Conservation (phyloP, 2,113 vertebrate genomes). For the Dryoscopus gambensis region DNA sequence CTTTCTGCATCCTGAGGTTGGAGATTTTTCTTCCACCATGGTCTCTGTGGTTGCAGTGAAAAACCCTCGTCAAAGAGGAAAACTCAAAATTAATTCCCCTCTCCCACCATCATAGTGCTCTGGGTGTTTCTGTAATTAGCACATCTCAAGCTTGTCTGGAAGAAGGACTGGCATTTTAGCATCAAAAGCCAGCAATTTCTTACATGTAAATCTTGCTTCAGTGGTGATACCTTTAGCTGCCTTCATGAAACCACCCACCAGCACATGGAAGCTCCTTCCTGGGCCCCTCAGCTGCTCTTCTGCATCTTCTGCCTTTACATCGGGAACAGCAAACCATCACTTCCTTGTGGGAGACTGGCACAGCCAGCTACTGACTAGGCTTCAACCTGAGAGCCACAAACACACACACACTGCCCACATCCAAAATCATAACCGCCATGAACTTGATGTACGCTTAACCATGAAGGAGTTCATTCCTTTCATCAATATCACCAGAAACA, state of each 20-base stretch:
- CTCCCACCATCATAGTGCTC: neutral
- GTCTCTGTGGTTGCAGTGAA: neutral
- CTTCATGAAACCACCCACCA: neutral
- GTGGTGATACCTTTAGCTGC: rapidly evolving
- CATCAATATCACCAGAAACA: neutral
- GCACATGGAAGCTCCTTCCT: neutral
- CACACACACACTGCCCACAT: neutral
- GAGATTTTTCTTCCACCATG: neutral
- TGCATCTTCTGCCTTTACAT: neutral
- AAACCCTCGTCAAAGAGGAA: neutral
- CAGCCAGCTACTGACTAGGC: neutral
- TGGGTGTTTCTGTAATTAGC: neutral
- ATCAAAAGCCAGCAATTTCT: neutral
- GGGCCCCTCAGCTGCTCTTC: neutral
- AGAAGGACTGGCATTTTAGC: neutral
- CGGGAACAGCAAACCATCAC: neutral
- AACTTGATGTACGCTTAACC: no score
- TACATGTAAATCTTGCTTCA: rapidly evolving
- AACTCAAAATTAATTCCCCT: neutral
- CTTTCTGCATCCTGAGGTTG: neutral
- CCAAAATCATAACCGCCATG: neutral
- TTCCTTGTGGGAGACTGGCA: rapidly evolving
- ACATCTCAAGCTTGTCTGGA: neutral
- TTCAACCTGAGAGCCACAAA: neutral
- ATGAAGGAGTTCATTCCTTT: neutral